phyloP scores from a whole-genome alignment of 64 coral and sea anemone species.

The Dendrophyllia cribrosa region DNA sequence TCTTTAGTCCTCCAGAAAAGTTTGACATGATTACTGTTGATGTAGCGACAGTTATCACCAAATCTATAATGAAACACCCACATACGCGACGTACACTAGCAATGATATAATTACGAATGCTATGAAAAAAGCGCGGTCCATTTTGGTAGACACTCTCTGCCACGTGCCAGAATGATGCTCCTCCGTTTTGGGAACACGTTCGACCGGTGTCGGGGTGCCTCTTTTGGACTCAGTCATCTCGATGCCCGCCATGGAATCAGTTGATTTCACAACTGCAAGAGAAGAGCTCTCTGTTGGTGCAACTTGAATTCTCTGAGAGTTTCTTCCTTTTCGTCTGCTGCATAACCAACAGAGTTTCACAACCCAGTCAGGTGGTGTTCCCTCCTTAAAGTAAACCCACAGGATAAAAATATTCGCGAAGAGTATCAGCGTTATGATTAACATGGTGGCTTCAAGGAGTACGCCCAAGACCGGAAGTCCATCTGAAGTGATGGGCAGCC shows the following conservation, averaged over 20 bases:
- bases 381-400: conserved; percentile 23
- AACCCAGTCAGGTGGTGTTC: conserved; percentile 42
- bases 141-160: not conserved
- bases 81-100: not conserved
- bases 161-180: not conserved
- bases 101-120: not conserved
- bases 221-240: not conserved
- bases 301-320: not conserved
- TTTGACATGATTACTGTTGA: no score
- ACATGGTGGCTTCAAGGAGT: conserved; percentile 33
- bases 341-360: not conserved
- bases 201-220: not conserved
- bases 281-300: not conserved
- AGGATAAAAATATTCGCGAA: conserved; percentile 38
- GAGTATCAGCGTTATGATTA: conserved; percentile 6
- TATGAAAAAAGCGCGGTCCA: conserved; percentile 32
- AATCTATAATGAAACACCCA: not conserved
- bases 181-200: not conserved
- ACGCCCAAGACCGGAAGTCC: conserved; percentile 57
- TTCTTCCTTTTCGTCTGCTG: not conserved
- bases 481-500: conserved; percentile 40
- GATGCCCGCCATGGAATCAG: not conserved
- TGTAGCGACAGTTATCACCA: not conserved
- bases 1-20: no score
- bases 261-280: not conserved